Conservation (phyloP, 1,140 invertebrate genomes). For the Trachelipus rathkii region DNA sequence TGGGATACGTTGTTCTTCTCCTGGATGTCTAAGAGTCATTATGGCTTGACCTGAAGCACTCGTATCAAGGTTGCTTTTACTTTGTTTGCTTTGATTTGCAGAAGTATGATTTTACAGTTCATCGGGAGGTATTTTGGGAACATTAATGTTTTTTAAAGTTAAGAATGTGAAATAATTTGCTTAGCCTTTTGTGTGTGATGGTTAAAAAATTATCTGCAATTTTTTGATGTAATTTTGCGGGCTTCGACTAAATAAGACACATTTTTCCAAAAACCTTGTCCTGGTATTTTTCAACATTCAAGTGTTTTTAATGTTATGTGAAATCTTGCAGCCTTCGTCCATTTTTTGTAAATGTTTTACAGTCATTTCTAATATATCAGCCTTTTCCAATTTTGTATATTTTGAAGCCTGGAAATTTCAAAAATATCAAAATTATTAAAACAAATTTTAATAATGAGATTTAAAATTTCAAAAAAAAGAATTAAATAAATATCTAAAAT, state of each 20-base stretch:
- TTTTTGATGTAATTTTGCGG: neutral
- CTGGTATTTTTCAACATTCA: neutral
- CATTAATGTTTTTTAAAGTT: neutral
- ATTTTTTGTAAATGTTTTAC: constrained; percentile 78
- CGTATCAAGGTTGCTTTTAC: neutral
- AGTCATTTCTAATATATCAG: constrained; percentile 92
- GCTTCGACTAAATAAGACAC: neutral
- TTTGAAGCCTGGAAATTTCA: neutral
- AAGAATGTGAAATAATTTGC: neutral
- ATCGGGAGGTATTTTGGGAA: neutral
- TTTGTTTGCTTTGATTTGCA: neutral
- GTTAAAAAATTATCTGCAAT: neutral
- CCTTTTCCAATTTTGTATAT: constrained; percentile 87
- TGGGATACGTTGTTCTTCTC: neutral
- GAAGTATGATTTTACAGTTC: neutral
- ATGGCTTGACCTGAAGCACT: neutral
- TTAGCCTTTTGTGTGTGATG: neutral
- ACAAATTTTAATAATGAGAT: too few species aligned
- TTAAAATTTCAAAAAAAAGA: neutral
- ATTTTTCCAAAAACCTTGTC: neutral
- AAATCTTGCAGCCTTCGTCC: neutral
- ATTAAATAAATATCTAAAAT: neutral
- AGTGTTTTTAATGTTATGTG: neutral
- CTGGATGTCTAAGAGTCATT: neutral
- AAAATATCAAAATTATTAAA: too few species aligned